A percentile compares a stretch with the other conserved stretches of the same genome.
These are phyloP conservation scores for Parus major DNA, from an alignment of 2,113 vertebrate species.

Conservation along the genomic window DNA sequence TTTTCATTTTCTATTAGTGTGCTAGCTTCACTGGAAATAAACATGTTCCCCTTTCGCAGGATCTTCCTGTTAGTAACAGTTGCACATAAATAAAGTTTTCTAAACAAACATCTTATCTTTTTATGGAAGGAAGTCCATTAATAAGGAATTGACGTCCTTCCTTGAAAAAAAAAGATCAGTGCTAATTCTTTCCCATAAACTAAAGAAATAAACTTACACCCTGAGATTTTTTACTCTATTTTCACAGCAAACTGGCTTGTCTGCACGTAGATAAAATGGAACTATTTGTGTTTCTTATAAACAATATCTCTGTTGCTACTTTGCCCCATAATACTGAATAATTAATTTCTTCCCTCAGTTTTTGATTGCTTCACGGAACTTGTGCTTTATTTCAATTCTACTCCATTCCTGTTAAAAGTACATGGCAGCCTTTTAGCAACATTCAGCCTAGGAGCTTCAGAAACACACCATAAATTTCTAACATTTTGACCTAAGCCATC, in stretches of 20 bases:
- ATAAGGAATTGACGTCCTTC: slow-evolving; percentile 76
- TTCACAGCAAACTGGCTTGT: slow-evolving; percentile 45
- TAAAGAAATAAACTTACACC: slow-evolving; percentile 65
- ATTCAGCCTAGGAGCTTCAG: neutral
- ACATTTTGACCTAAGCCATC: neutral
- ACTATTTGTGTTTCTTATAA: neutral
- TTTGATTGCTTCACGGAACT: neutral
- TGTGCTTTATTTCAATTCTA: neutral
- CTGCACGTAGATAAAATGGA: slow-evolving; percentile 30
- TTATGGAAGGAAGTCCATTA: slow-evolving; percentile 77
- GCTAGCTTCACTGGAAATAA: slow-evolving; percentile 53
- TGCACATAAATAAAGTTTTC: slow-evolving; percentile 70
- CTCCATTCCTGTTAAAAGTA: neutral
- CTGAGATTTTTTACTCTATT: slow-evolving; percentile 50
- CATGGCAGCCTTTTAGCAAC: neutral
- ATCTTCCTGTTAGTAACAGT: slow-evolving; percentile 71
- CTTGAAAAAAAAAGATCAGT: slow-evolving; percentile 45
- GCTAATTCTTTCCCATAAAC: slow-evolving; percentile 71
- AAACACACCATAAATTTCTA: neutral
- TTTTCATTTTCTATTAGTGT: slow-evolving; percentile 25
- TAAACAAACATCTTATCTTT: slow-evolving; percentile 81
- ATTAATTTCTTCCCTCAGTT: neutral
- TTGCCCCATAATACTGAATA: slow-evolving; percentile 7
- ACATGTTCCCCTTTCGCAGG: slow-evolving; percentile 34
- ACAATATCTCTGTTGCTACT: slow-evolving; percentile 25